Evolutionary conservation across 2,888 invertebrate species (phyloP), one percentile per base, ranked within the genome.

Genomic region (Ochropleura plecta): DNA sequence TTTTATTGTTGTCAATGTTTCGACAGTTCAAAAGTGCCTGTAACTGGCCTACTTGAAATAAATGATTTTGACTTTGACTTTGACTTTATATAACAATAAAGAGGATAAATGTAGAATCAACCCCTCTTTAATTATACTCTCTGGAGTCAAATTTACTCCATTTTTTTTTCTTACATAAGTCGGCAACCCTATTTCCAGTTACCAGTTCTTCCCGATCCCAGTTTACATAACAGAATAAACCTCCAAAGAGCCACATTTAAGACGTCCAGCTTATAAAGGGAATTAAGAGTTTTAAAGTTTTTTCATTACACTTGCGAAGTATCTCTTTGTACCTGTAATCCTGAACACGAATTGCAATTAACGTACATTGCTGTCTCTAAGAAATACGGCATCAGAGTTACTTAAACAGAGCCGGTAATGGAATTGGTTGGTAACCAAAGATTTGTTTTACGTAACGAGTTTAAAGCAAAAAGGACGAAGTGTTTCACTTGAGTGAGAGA

Each of bases 221-320:
- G 79, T 79, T 76, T 73, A 81, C 76, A 74, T 72, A 86, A 76
- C 65, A 83, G 48, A 73, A 73, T 79, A 85, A 78, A 76, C 67
- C 59, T 70, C 75, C 67, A 76, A 80, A 80, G 74, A 82, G 81
- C 78, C 80, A 78, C 79, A 78, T 82, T 79, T 73, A 86, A 79
- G 82, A 81, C 66, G 69, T 65, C 71, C 79, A 76, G 85, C 79
- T 82, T 78, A 79, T 88, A 83, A 88, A 88, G 75, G 71, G 86
- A 79, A 88, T 87, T 86, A 87, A 87, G 79, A 85, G 81, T 74
- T 83, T 73, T 74, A 63, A 84, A 88, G 88, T 86, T 86, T 88
- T 87, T 88, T 87, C 86, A 88, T 88, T 83, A 86, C 60, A 74
- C 81, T 86, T 80, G 68, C 76, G 63, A 87, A 88, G 87, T 79